phyloP scores from a whole-genome alignment of 2,797 vertebrate genomes.

The Xenentodon cancila region DNA sequence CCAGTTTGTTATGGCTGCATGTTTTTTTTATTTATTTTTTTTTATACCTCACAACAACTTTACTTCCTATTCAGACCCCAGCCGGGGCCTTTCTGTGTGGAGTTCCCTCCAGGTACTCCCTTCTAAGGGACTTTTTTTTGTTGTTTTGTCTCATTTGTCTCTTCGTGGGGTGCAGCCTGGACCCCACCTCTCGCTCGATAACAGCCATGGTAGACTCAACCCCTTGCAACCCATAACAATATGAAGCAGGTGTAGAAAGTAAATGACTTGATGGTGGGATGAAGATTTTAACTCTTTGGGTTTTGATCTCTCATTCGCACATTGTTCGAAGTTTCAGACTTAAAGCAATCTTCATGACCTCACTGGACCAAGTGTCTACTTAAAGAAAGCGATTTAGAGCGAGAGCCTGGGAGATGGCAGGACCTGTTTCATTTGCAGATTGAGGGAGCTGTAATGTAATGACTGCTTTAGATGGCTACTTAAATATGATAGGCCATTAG shows the following conservation, averaged over 20 bases:
- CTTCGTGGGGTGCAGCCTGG: too few relatives aligned
- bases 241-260: too few relatives aligned
- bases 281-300: too few relatives aligned
- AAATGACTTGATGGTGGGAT: too few relatives aligned
- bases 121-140: too few relatives aligned
- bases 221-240: too few relatives aligned
- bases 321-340: conserved; percentile 15
- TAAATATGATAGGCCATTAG: conserved; percentile 78
- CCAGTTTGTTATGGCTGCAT: not conserved
- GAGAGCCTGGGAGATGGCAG: conserved; percentile 23
- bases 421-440: conserved; percentile 73
- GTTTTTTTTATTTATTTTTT: not conserved
- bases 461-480: conserved; percentile 73
- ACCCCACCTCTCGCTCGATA: too few relatives aligned
- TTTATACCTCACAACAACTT: not conserved
- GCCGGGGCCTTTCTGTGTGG: too few relatives aligned
- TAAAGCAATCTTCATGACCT: conserved; percentile 18
- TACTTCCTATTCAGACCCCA: too few relatives aligned
- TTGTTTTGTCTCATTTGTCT: too few relatives aligned
- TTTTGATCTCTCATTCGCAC: not conserved
- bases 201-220: too few relatives aligned
- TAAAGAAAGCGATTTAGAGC: conserved; percentile 24
- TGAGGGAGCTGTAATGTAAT: conserved; percentile 68
- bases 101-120: too few relatives aligned
- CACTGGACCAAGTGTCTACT: conserved; percentile 32